These are phyloP conservation scores for Macrotis lagotis DNA, from an alignment of 2,113 vertebrate species.

Conservation along the genomic window DNA sequence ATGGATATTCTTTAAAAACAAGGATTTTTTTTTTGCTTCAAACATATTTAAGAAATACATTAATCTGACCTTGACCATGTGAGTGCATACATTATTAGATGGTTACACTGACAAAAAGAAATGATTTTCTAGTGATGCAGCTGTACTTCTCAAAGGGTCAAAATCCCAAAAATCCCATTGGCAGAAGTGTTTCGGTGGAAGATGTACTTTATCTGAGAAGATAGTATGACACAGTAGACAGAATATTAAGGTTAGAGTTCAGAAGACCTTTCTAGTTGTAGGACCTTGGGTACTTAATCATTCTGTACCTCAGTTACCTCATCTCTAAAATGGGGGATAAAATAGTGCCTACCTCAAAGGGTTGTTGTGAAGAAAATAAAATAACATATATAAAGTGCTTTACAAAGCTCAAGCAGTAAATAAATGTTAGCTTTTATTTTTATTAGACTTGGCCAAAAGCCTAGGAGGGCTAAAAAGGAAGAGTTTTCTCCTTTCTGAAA, in stretches of 20 bases:
- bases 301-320: background rate
- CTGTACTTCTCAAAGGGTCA: background rate
- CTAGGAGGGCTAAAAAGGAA: background rate
- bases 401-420: background rate
- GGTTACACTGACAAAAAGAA: background rate
- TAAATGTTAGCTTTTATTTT: background rate
- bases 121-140: background rate
- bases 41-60: slow-evolving; percentile 4
- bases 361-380: background rate
- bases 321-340: background rate
- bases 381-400: background rate
- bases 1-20: background rate
- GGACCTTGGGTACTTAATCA: background rate
- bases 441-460: background rate
- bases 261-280: background rate
- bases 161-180: background rate
- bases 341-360: background rate
- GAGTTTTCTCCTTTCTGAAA: background rate
- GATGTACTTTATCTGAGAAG: background rate
- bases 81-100: background rate
- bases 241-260: background rate
- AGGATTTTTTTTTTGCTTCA: background rate
- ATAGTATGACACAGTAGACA: background rate
- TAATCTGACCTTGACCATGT: background rate
- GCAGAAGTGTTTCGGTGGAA: background rate